phyloP scores from a whole-genome alignment of 64 coral and sea anemone genomes.

The Montipora cactus region DNA sequence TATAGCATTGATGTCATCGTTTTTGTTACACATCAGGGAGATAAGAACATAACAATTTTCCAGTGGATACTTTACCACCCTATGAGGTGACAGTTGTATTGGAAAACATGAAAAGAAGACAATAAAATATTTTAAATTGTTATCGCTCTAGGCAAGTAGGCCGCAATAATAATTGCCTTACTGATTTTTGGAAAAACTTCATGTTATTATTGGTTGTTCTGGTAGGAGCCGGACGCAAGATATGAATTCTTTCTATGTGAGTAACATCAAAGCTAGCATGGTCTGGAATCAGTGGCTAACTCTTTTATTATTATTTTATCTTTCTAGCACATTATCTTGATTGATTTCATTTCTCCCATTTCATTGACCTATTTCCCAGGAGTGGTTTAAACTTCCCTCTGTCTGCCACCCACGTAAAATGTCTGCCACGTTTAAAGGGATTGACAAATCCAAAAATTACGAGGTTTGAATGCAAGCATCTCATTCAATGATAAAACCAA shows the following conservation, averaged over 20 bases:
- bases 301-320: no score
- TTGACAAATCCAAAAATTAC: no score
- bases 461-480: no score
- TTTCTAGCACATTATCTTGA: no score
- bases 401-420: no score
- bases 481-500: no score
- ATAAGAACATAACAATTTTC: background rate
- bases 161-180: background rate
- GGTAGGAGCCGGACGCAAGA: background rate
- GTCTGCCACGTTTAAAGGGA: no score
- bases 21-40: background rate
- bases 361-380: no score
- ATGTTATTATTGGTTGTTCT: background rate
- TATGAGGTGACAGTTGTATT: background rate
- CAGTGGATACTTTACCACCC: background rate
- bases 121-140: constrained; percentile 28
- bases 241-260: background rate
- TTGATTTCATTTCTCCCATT: no score
- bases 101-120: background rate
- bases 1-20: background rate
- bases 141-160: background rate
- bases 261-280: background rate
- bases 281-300: no score
- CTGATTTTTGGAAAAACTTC: background rate
- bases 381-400: no score